Conservation (phyloP, 2,888 invertebrate species). For the Pseudococcus jackbeardsleyi region DNA sequence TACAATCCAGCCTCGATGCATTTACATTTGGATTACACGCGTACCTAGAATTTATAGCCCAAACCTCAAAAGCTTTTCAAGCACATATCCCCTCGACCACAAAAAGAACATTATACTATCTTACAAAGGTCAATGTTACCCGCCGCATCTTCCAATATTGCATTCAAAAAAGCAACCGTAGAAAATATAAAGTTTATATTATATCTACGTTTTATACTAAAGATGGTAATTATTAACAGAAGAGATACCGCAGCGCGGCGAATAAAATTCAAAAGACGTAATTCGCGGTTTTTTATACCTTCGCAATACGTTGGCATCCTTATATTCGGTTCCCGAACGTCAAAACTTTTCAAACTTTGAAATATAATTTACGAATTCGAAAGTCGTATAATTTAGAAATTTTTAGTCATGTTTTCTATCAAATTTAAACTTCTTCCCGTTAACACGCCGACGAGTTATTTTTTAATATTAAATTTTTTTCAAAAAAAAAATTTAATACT, state of each 20-base stretch:
- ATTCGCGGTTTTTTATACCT: not conserved
- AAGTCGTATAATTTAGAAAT: constrained; percentile 2
- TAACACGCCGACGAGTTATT: not conserved
- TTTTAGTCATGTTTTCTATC: constrained; percentile 27
- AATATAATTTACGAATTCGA: constrained; percentile 22
- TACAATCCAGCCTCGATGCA: not conserved
- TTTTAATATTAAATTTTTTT: constrained; percentile 26
- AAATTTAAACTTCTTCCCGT: constrained; percentile 7
- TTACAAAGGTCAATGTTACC: no score
- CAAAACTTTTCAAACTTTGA: constrained; percentile 20
- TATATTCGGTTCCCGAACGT: not conserved
- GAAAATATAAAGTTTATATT: no score
- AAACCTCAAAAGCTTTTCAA: not conserved
- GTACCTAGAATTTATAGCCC: not conserved
- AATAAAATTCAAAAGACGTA: not conserved
- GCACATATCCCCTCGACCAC: not conserved
- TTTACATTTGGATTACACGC: not conserved
- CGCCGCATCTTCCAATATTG: no score
- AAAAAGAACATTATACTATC: not conserved
- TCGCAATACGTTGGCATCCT: not conserved
- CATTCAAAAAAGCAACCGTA: no score
- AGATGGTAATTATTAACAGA: no score
- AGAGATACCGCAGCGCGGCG: not conserved
- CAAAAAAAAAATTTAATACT: not conserved
- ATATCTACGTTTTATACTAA: not conserved